phyloP scores from a whole-genome alignment of 2,888 invertebrate genomes.

The Hermaeophaga mercurialis region DNA sequence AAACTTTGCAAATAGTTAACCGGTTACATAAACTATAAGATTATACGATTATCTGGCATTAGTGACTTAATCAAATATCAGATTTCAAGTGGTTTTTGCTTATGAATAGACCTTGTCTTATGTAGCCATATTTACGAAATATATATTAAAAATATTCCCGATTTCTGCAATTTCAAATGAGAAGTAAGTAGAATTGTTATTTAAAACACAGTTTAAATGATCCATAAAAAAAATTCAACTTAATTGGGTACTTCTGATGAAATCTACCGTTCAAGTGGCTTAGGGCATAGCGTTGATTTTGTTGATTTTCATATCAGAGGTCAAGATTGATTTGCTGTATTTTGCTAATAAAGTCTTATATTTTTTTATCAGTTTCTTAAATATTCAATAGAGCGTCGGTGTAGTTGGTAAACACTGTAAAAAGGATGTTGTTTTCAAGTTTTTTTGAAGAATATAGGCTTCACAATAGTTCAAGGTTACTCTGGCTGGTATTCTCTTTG shows the following conservation, averaged over 20 bases:
- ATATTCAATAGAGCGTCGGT: not conserved
- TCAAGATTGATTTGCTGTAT: constrained; percentile 45
- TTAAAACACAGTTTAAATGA: not conserved
- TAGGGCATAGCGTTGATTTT: constrained; percentile 40
- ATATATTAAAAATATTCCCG: constrained; percentile 48
- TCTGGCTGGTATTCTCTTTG: constrained; percentile 34
- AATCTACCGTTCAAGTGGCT: constrained; percentile 32
- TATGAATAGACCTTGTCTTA: constrained; percentile 44
- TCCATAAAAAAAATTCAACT: not conserved
- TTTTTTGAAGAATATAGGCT: constrained; percentile 21
- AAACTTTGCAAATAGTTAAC: constrained; percentile 31
- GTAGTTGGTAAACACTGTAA: constrained; percentile 3
- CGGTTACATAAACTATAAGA: constrained; percentile 21
- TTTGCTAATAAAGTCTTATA: constrained; percentile 28
- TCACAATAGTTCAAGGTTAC: constrained; percentile 44
- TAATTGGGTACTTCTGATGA: constrained; percentile 24
- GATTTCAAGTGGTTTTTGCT: constrained; percentile 36
- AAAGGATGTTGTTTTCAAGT: constrained; percentile 16
- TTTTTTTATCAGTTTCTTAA: constrained; percentile 13
- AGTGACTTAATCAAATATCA: constrained; percentile 34
- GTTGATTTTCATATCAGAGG: constrained; percentile 46
- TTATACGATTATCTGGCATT: constrained; percentile 29
- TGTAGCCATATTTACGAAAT: constrained; percentile 70
- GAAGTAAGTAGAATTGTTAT: constrained; percentile 47
- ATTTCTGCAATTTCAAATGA: constrained; percentile 49